These are phyloP conservation scores for cat (Felis catus) DNA, from an alignment of 2,113 vertebrate species.

Conservation along the genomic window DNA sequence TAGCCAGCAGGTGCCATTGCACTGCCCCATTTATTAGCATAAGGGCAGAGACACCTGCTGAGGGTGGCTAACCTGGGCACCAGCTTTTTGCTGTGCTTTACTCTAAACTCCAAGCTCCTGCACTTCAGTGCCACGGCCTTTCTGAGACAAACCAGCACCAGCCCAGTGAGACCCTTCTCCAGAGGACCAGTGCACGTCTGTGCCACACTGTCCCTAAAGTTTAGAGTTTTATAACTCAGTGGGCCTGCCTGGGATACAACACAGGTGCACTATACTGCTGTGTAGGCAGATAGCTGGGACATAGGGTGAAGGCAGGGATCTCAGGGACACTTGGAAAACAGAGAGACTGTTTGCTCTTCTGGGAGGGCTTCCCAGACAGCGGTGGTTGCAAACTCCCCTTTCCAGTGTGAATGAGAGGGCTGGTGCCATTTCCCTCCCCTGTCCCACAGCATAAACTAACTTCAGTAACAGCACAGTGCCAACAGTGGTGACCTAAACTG, in stretches of 20 bases:
- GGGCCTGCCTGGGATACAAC: background rate
- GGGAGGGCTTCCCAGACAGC: background rate
- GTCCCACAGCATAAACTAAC: background rate
- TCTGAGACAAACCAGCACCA: background rate
- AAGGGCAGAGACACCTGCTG: background rate
- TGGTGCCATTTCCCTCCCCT: background rate
- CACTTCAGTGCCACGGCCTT: background rate
- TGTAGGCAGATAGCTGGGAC: background rate
- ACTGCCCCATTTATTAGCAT: background rate
- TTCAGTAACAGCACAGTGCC: background rate
- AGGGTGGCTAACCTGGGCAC: background rate
- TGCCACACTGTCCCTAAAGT: background rate
- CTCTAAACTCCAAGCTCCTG: background rate
- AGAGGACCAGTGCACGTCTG: background rate
- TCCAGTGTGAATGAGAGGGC: background rate
- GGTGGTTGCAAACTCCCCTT: background rate
- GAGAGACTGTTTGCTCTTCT: background rate
- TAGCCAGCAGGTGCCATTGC: background rate
- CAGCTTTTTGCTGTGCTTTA: background rate
- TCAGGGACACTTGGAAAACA: background rate
- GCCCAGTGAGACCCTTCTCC: background rate
- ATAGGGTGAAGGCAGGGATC: background rate
- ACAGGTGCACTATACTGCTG: background rate
- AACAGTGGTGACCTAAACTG: background rate
- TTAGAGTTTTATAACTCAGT: background rate